Percentiles rank a stretch among this genome's conserved stretches.
Evolutionary conservation across 2,888 invertebrate species (phyloP).

Genomic region (Lasioglossum villosulum): DNA sequence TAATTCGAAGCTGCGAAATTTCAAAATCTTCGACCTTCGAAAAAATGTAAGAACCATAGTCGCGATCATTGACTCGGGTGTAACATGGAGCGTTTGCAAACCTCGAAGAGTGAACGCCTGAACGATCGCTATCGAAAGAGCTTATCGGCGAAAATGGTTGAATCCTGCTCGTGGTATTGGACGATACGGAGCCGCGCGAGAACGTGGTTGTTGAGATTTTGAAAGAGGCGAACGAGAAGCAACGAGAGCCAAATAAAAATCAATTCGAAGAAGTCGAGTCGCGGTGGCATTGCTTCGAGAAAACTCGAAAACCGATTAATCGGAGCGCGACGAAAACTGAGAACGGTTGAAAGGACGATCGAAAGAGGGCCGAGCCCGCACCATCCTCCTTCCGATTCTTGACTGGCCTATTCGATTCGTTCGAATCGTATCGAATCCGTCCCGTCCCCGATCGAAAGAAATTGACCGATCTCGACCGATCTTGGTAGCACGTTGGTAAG

Average conservation of each 20-base stretch:
- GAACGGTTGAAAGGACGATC: neutral
- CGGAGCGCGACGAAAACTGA: neutral
- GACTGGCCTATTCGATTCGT: conserved; percentile 3
- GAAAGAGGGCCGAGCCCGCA: neutral
- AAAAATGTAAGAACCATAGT: too few species aligned
- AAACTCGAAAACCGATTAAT: neutral
- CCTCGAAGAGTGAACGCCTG: neutral
- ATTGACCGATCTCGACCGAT: conserved; percentile 40
- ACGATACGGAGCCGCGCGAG: conserved; percentile 9
- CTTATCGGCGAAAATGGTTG: neutral
- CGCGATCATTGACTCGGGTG: neutral
- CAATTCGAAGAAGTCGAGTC: conserved; percentile 38
- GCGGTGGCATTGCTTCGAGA: conserved; percentile 3
- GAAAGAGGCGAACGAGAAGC: conserved; percentile 25
- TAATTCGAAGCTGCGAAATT: too few species aligned
- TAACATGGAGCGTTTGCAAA: neutral
- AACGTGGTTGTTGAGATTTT: conserved; percentile 5
- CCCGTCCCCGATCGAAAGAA: conserved; percentile 4
- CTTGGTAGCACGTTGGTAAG: conserved; percentile 47
- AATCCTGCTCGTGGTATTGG: neutral
- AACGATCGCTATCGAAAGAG: neutral
- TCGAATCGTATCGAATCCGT: neutral
- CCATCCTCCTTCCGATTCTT: conserved; percentile 23
- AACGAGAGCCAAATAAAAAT: conserved; percentile 48
- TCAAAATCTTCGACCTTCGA: too few species aligned